Base-by-base conservation (phyloP, 92 coral and sea anemone species). In the Plumapathes pennacea region DNA sequence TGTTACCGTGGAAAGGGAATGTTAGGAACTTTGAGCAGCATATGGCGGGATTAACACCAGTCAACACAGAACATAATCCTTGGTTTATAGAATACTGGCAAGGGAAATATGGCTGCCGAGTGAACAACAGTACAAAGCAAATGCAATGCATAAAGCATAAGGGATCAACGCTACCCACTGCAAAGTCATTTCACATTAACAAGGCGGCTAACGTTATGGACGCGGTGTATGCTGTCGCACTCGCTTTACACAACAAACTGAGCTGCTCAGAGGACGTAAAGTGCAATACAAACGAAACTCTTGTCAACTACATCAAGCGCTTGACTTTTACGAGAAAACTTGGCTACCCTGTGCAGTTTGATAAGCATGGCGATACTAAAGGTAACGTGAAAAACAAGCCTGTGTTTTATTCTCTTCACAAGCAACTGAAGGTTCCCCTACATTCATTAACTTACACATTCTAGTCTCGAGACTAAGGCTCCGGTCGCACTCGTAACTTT, bases 181-280 rank as follows among this genome's bases (percentile, higher is more conserved):
- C 94, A 3, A 71, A 56, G 5, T 32, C 29, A 9, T 14, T 88
- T 17, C 88, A 94, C 37, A 30, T 83, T 27, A 88, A 81, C 64
- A 94, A 94, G 30, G 94, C 99, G 0, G 72, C 99, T 0, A 88
- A 88, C 32, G 99, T 94, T 3, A 94, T 94, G 94, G 99, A 94
- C 37, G 88, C 97, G 2, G 96, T 94, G 36, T 84, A 84, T 38
- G 64, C 99, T 17, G 88, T 92, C 7, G 94, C 86, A 2, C 41
- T 73, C 38, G 94, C 89, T 0, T 57, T 94, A 15, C 69, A 72
- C 4, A 56, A 60, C 15, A 77, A 77, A 66, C 36, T 84, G 10
- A 72, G 74, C 39, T 84, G 99, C 62, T 30, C 40, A 3, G 60
- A 64, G 10, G 13, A 41, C 11, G 50, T 63, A 26, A 32, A 54